Evolutionary conservation across 2,888 invertebrate species (phyloP), one percentile per base, ranked within the genome.

Genomic region (Microplitis manilae): DNA sequence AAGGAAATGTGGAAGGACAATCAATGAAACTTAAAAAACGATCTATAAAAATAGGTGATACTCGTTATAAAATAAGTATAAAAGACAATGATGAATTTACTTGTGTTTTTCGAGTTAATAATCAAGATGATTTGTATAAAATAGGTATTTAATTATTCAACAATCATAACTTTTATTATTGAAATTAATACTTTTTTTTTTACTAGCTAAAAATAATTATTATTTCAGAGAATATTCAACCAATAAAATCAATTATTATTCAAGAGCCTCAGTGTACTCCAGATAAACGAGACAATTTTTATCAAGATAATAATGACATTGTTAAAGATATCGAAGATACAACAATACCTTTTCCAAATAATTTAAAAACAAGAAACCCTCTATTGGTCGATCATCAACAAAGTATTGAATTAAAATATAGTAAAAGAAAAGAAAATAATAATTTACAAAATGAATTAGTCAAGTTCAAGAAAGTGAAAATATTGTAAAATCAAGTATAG

Each of bases 21-120:
- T 40, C 38, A 38, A 77, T 86, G 5, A 41, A 75, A 67, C 64
- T 85, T n/a, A 82, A 79, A 20, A 62, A 79, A 1, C 75, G 79
- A 1, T 82, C 59, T 2, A 76, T 86, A 40, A 79, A 73, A 68
- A 80, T 86, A 60, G 83, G 83, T 6, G 77, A 76, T 9, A 40
- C 38, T 2, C 81, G 77, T 8, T 86, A 84, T 40, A 77, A 77
- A 71, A 60, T 80, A 2, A 62, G 69, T 5, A 65, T 13, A 0
- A 83, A 77, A 38, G 59, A 82, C 13, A 59, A 61, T 5, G 68
- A 80, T 65, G 60, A 71, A 0, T 30, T 81, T 6, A 79, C 84
- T 15, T 83, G 82, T 6, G 74, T 85, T 59, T 74, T 86, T 39
- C 60, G 67, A 50, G 59, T n/a, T 20, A 15, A 60, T 13, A 13